phyloP scores from a whole-genome alignment of 2,797 vertebrate genomes.

The Monodelphis domestica region DNA sequence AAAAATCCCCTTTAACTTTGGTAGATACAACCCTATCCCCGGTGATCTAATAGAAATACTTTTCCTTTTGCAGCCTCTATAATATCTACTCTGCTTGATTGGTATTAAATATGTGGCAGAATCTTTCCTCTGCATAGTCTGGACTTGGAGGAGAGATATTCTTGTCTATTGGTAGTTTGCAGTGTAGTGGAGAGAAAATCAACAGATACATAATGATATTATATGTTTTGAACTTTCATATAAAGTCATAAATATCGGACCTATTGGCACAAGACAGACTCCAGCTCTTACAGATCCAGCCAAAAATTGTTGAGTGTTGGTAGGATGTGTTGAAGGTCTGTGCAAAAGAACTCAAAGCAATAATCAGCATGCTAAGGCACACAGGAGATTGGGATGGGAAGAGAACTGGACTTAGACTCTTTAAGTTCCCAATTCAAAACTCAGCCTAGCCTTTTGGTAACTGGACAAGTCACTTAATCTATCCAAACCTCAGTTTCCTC shows the following conservation, averaged over 20 bases:
- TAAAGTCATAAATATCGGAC: neutral
- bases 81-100: neutral
- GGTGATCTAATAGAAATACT: neutral
- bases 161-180: neutral
- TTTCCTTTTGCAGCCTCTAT: neutral
- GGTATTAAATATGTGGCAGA: neutral
- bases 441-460: neutral
- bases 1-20: constrained; percentile 39
- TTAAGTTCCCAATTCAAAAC: neutral
- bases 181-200: neutral
- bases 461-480: neutral
- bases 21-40: constrained; percentile 6
- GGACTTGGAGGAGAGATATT: neutral
- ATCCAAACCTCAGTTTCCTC: neutral
- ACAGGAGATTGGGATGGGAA: neutral
- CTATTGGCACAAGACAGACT: neutral
- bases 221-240: neutral
- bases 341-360: neutral
- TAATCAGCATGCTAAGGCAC: neutral
- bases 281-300: neutral
- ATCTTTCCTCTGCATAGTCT: neutral
- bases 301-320: neutral
- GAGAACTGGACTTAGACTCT: neutral
- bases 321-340: neutral
- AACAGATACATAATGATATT: neutral